Evolutionary conservation across 1,140 invertebrate species (phyloP).

Genomic region (Tetragonula clypearis): DNA sequence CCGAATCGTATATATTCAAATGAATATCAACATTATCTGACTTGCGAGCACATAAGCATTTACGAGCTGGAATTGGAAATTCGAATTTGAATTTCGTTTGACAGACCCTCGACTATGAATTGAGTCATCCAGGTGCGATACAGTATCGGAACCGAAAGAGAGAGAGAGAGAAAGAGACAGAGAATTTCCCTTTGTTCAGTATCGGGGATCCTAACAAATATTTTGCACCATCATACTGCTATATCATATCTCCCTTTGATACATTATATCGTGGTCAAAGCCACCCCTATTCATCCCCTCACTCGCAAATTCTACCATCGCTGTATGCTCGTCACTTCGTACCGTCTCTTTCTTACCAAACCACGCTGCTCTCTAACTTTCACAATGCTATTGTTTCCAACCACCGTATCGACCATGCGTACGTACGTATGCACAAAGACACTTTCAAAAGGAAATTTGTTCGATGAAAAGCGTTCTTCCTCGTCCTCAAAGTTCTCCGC

Average conservation of each 20-base stretch:
- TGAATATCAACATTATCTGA: not conserved
- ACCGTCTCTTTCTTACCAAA: no score
- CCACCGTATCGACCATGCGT: not conserved
- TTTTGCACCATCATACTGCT: constrained; percentile 22
- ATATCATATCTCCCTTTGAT: constrained; percentile 25
- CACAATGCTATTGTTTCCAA: not conserved
- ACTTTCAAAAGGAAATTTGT: not conserved
- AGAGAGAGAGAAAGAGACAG: not conserved
- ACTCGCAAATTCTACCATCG: not conserved
- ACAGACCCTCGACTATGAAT: not conserved
- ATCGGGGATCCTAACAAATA: constrained; percentile 5
- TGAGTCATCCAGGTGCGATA: constrained; percentile 13
- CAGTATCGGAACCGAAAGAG: not conserved
- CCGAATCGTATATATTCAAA: not conserved
- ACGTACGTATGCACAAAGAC: no score
- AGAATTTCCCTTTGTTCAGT: not conserved
- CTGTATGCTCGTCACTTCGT: not conserved
- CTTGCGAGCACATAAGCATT: not conserved
- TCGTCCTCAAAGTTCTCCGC: not conserved
- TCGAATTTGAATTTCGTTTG: not conserved
- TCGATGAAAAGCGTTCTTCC: not conserved
- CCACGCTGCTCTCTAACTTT: not conserved
- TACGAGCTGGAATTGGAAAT: not conserved
- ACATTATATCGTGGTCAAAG: not conserved
- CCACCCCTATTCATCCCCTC: not conserved